Evolutionary conservation across 2,888 invertebrate species (phyloP), one percentile per base, ranked within the genome.

Genomic region (Lithophane ornitopus): DNA sequence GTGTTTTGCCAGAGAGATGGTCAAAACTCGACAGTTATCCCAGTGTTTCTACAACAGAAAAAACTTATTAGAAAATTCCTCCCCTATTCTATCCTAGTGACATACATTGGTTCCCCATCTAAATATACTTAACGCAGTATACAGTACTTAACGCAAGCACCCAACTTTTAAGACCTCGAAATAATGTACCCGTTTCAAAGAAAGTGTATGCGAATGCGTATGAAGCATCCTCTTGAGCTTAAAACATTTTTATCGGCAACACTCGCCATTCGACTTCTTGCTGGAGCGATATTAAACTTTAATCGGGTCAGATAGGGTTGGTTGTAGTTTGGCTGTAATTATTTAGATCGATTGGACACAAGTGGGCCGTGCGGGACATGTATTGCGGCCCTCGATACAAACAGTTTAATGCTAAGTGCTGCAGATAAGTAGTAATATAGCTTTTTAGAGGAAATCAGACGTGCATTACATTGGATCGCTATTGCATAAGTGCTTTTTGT

Each of bases 221-320:
- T 90, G 87, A 90, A 91, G 89, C 81, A 74, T 79, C 76, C 89
- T 87, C 90, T 92, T 81, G 83, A 88, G 87, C 86, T 88, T 89
- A 89, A 92, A 92, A 93, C 89, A 89, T 91, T 92, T 90, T 92
- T 90, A 91, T 91, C 90, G 91, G 82, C 76, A 88, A 90, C 87
- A 87, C 84, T 89, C 80, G 34, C 76, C 70, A 65, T 71, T 59
- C 22, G 59, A 63, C 8, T 73, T 49, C 39, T 63, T 75, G 70
- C 44, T 67, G 22, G 19, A 70, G 39, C 12, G 41, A 84, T 76
- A 80, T 74, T 82, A 52, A 63, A 85, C 84, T 76, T 67, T 80
- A 85, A 52, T 2, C 0, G 2, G 0, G 0, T 0, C 2, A 3
- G 22, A 11, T 86, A 91, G 71, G 81, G 86, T 84, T 74, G 68